phyloP scores from a whole-genome alignment of 2,113 vertebrate genomes.

The Propithecus coquereli region DNA sequence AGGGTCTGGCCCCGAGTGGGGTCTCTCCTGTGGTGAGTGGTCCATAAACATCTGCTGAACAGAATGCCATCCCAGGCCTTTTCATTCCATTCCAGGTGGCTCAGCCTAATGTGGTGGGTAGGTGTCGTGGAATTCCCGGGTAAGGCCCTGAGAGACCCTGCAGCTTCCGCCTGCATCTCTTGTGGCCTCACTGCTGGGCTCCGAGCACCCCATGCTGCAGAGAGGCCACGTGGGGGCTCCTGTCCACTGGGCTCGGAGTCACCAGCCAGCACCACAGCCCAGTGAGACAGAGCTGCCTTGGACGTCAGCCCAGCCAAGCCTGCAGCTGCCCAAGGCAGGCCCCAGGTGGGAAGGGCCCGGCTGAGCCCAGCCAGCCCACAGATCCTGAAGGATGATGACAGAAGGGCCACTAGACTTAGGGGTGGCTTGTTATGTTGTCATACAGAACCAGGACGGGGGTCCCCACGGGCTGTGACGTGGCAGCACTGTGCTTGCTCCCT shows the following conservation, averaged over 20 bases:
- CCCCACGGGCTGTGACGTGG: not conserved
- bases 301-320: not conserved
- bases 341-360: not conserved
- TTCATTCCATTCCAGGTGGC: not conserved
- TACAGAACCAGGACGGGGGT: not conserved
- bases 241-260: not conserved
- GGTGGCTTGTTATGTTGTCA: not conserved
- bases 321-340: not conserved
- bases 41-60: not conserved
- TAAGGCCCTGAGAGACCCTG: not conserved
- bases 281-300: not conserved
- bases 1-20: not conserved
- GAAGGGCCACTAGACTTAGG: too few relatives aligned
- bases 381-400: too few relatives aligned
- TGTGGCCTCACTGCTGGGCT: not conserved
- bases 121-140: not conserved
- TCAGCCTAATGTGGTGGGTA: not conserved
- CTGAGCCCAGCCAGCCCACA: not conserved
- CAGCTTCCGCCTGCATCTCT: not conserved
- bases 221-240: not conserved
- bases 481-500: too few relatives aligned
- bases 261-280: not conserved
- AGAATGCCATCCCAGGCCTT: not conserved
- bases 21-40: not conserved
- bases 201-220: accelerated